These are phyloP conservation scores for Actinia equina DNA, from an alignment of 64 coral and sea anemone genomes.

Conservation along the genomic window DNA sequence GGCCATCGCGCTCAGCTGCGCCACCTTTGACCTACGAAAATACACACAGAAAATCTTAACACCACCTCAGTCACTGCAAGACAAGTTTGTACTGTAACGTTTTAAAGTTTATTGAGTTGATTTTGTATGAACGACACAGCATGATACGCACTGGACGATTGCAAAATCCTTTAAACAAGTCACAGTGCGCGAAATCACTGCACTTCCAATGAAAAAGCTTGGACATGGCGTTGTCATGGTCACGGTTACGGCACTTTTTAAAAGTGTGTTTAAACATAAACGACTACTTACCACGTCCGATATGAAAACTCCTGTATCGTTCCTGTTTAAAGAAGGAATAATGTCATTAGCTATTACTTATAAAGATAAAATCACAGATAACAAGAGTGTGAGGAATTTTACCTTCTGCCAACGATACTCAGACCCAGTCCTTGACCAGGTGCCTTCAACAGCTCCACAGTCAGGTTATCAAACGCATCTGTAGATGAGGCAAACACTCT, in stretches of 20 bases:
- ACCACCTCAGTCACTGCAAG: neutral
- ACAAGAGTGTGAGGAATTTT: neutral
- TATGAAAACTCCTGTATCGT: conserved; percentile 86
- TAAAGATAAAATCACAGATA: too few relatives aligned
- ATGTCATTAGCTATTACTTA: neutral
- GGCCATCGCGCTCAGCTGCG: conserved; percentile 71
- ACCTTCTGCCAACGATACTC: conserved; percentile 95
- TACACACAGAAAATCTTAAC: neutral
- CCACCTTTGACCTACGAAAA: conserved; percentile 70
- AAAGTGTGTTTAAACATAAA: too few relatives aligned
- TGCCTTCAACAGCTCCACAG: conserved; percentile 66
- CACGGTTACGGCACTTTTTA: neutral
- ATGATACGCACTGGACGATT: neutral
- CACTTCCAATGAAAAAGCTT: too few relatives aligned
- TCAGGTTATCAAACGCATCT: conserved; percentile 86
- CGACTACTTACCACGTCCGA: conserved; percentile 81
- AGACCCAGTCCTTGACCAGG: conserved; percentile 96
- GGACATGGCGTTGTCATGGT: neutral
- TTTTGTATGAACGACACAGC: too few relatives aligned
- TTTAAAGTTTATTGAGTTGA: too few relatives aligned
- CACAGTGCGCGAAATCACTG: neutral
- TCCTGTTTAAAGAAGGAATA: conserved; percentile 49
- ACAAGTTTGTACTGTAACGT: too few relatives aligned
- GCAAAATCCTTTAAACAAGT: neutral
- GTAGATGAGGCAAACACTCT: neutral